Conservation (phyloP, 2,888 invertebrate genomes). For the Nematopogon swammerdamellus region DNA sequence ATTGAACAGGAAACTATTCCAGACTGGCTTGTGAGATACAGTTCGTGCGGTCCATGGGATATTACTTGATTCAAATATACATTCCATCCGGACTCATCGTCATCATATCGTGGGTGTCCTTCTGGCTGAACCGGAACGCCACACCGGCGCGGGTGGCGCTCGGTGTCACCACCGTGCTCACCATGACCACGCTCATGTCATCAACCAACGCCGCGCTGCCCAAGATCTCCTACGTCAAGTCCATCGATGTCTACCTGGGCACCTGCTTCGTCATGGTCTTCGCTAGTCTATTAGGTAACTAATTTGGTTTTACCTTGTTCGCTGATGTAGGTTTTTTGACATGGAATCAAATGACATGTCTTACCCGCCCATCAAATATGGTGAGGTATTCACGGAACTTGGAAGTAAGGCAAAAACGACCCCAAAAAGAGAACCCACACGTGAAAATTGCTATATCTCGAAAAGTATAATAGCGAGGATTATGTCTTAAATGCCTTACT, state of each 20-base stretch:
- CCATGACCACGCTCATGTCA: conserved; percentile 97
- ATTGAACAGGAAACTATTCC: conserved; percentile 85
- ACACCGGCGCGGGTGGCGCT: conserved; percentile 92
- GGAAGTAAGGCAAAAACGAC: too few species aligned
- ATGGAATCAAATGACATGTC: too few species aligned
- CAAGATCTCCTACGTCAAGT: conserved; percentile 97
- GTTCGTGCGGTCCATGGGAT: conserved; percentile 97
- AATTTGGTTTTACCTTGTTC: conserved; percentile 8
- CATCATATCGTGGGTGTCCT: conserved; percentile 96
- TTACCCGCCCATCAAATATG: too few species aligned
- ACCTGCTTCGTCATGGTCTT: conserved; percentile 99
- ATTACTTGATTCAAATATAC: conserved; percentile 98
- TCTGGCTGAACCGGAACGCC: conserved; percentile 94
- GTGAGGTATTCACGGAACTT: too few species aligned
- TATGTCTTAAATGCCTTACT: too few species aligned
- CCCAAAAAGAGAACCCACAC: too few species aligned
- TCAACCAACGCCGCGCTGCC: conserved; percentile 95
- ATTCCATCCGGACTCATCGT: conserved; percentile 96
- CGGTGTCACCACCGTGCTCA: conserved; percentile 94
- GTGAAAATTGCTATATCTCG: too few species aligned
- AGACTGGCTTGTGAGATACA: conserved; percentile 95
- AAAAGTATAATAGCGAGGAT: too few species aligned
- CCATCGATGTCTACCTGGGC: conserved; percentile 95
- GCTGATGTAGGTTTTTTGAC: too few species aligned
- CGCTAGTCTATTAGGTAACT: conserved; percentile 90